Base-by-base conservation (phyloP, 2,797 vertebrate species). In the Gymnocypris eckloni region DNA sequence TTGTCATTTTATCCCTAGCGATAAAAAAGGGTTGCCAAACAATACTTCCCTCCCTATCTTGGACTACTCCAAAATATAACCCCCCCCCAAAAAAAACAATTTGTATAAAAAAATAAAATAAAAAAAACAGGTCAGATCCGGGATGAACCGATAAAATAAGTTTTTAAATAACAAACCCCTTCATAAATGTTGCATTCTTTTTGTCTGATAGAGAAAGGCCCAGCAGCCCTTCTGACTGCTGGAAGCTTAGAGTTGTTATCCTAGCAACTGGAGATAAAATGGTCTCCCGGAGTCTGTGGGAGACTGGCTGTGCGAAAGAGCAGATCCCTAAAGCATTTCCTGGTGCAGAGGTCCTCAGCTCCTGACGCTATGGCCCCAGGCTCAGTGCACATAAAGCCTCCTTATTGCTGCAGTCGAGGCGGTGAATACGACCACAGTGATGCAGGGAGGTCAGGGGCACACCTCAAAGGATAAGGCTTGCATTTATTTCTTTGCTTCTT, bases 241-340 rank as follows among this genome's bases (percentile, higher is more conserved):
- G 89, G 89, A 91, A 93, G 93, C 93, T 93, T 83, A 90, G 87
- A 84, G 89, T 91, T 92, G 90, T 93, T 93, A 93, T 94, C 92
- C 89, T 89, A 93, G 90, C 92, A 92, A 93, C 91, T 90, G 84
- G 90, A 93, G 93, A 95, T 93, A 92, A 93, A 94, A 79, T 86
- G 76, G 85, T 92, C 91, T 93, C 91, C 84, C 80, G 70, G 90
- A 92, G 92, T 92, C 92, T 82, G 92, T 93, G 92, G 92, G 90
- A 93, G 92, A 91, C 87, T 88, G 87, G 90, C 86, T 90, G 90
- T 90, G 90, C 87, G 87, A 92, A 88, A 91, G 91, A 91, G 90
- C 91, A 92, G 90, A 90, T 93, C 93, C 94, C 92, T 59, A 52
- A 91, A 93, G 93, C 91, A 87, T 93, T 93, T 94, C 92, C 92